Conservation (phyloP, 2,888 invertebrate genomes). For the Coenonympha glycerion region DNA sequence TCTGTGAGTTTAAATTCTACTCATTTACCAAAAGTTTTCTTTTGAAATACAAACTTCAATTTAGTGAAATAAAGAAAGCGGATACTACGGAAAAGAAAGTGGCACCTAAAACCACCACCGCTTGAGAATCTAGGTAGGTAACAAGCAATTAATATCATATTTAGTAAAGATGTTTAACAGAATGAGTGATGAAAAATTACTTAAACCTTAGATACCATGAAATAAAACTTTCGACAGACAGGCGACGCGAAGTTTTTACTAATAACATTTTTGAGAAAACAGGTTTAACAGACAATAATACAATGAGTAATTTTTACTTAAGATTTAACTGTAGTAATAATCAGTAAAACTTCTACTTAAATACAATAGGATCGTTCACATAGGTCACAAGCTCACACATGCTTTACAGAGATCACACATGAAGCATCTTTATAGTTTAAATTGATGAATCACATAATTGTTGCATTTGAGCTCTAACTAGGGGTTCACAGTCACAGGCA, state of each 20-base stretch:
- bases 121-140: constrained; percentile 3
- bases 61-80: neutral
- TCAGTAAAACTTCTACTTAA: no score
- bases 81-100: neutral
- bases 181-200: constrained; percentile 25
- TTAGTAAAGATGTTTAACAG: constrained; percentile 12
- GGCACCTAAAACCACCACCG: neutral
- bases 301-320: no score
- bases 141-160: constrained; percentile 19
- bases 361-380: no score
- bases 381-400: neutral
- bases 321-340: no score
- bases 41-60: no score
- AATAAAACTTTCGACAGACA: constrained; percentile 26
- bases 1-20: no score
- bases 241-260: neutral
- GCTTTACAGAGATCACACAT: constrained; percentile 26
- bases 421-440: constrained; percentile 16
- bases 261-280: neutral
- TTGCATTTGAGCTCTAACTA: constrained; percentile 19
- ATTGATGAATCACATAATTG: constrained; percentile 25
- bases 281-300: neutral
- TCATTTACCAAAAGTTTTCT: no score
- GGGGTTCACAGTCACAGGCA: constrained; percentile 21
- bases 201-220: constrained; percentile 30